Base-by-base conservation (phyloP, 2,113 vertebrate species). In the Piaya cayana region DNA sequence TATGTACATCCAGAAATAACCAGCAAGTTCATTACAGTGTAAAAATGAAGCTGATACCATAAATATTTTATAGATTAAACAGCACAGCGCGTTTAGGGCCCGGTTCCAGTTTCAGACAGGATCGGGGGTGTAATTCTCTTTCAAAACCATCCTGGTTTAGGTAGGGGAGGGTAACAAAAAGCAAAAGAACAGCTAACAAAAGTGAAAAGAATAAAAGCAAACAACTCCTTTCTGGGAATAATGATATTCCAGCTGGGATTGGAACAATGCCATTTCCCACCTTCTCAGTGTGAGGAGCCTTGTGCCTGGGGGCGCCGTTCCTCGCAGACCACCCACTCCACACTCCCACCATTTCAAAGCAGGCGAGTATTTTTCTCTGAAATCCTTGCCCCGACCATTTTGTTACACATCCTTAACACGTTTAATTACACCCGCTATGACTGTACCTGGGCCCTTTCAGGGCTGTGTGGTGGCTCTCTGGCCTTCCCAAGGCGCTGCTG, bases 401-500 rank as follows among this genome's bases (percentile, higher is more conserved):
- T n/a, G 19, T n/a, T 58, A 30, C 37, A 19, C 1, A 0, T n/a
- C 5, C 1, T 47, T 13, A 13, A 18, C 43, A 18, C 2, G 0
- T 60, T 60, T 75, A 25, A 43, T 74, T 81, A 53, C 62, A 71
- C 32, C 32, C 59, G 16, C 43, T 32, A 1, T 15, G 42, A 36
- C 29, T 49, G 15, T 4, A 27, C 10, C 8, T 4, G 9, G 32
- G 34, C 25, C 7, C 9, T 36, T 45, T 8, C 37, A 58, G 45
- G 11, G 15, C 3, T 21, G 16, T 7, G 15, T 3, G 9, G n/a
- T 32, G 68, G 67, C 43, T 60, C 22, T 45, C 67, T 68, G 63
- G 50, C 37, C 37, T 67, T 67, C 12, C 74, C 45, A 37, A 87
- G 52, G 20, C 11, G 15, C 30, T 45, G n/a, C 59, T 45, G n/a